A percentile compares a stretch with the other conserved stretches of the same genome.
Conservation (phyloP, 2,797 vertebrate species). For the Pogoniulus pusillus region DNA sequence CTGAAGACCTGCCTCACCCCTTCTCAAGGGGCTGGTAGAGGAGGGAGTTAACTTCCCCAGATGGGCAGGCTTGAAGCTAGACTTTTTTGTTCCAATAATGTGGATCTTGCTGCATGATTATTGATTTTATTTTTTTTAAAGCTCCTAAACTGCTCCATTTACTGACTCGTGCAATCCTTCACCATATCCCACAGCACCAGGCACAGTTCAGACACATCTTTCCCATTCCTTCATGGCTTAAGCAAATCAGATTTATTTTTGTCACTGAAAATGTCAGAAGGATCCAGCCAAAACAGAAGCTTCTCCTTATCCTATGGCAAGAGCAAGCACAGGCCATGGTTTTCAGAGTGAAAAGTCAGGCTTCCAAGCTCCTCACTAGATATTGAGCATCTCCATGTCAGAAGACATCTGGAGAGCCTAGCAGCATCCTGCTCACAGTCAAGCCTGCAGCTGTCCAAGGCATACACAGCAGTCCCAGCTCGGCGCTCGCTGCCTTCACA, state of each 20-base stretch:
- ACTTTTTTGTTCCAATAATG: not conserved
- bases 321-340: not conserved
- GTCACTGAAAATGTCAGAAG: constrained; percentile 66
- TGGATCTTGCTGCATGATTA: not conserved
- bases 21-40: not conserved
- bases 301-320: not conserved
- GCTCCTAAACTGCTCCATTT: constrained; percentile 63
- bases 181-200: constrained; percentile 63
- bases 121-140: constrained; percentile 39
- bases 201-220: constrained; percentile 63
- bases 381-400: not conserved
- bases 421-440: not conserved
- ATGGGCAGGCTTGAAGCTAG: not conserved
- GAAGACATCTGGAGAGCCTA: not conserved
- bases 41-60: not conserved
- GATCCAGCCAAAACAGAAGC: constrained; percentile 14
- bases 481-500: not conserved
- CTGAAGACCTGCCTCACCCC: rapidly evolving
- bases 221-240: constrained; percentile 60
- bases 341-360: not conserved
- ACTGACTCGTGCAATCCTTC: constrained; percentile 68
- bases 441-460: not conserved
- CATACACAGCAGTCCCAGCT: not conserved
- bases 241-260: constrained; percentile 74
- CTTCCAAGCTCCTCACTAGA: not conserved